Evolutionary conservation across 2,113 vertebrate species (phyloP).

Genomic region (Corythornis cristatus): DNA sequence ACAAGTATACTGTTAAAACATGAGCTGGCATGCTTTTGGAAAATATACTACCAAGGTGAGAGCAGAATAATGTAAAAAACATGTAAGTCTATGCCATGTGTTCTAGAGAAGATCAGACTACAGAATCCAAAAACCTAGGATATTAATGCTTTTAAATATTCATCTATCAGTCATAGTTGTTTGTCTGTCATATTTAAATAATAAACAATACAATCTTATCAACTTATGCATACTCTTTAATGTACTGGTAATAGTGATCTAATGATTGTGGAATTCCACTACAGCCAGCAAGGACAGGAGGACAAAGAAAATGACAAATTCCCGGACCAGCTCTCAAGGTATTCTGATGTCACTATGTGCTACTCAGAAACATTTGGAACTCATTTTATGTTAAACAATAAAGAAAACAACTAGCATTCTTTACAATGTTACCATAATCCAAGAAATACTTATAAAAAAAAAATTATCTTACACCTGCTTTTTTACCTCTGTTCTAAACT

Average conservation of each 20-base stretch:
- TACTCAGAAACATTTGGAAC: not conserved
- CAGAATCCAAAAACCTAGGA: not conserved
- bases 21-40: not conserved
- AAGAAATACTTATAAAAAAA: not conserved
- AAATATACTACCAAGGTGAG: not conserved
- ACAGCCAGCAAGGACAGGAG: constrained; percentile 67
- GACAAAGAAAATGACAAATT: constrained; percentile 59
- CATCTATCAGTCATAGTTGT: not conserved
- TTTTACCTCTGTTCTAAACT: not conserved
- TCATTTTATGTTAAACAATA: not conserved
- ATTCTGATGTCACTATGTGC: not conserved
- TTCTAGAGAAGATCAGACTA: not conserved
- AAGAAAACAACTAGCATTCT: not conserved
- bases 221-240: not conserved
- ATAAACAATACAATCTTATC: not conserved
- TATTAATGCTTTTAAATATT: not conserved
- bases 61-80: not conserved
- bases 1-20: not conserved
- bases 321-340: constrained; percentile 63
- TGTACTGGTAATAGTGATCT: not conserved
- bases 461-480: not conserved
- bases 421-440: not conserved
- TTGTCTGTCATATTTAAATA: not conserved
- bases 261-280: constrained; percentile 43
- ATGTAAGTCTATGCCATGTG: not conserved